Evolutionary conservation across 2,113 vertebrate genomes (phyloP).

Genomic region (Hypanus sabinus): DNA sequence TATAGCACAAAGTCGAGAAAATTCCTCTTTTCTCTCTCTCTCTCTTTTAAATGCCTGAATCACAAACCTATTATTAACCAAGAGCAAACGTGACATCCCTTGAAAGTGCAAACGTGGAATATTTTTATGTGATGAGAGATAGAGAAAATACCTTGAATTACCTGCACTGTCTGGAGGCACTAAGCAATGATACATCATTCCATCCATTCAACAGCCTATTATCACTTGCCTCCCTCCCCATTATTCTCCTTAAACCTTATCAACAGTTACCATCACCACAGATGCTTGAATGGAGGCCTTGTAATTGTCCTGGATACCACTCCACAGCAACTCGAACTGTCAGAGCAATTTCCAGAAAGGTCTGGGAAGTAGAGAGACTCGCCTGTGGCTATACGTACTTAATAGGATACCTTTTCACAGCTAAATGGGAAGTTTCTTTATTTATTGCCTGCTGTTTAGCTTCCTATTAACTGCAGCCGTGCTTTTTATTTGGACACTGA

Average conservation of each 20-base stretch:
- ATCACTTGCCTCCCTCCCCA: conserved; percentile 60
- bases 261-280: conserved; percentile 61
- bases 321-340: conserved; percentile 74
- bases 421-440: conserved; percentile 78
- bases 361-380: conserved; percentile 61
- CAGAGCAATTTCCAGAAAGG: conserved; percentile 71
- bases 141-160: conserved; percentile 70
- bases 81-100: conserved; percentile 65
- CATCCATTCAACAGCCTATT: conserved; percentile 71
- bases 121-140: conserved; percentile 63
- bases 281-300: conserved; percentile 60
- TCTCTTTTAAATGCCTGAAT: neutral
- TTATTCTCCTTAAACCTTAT: conserved; percentile 61
- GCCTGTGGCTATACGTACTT: conserved; percentile 64
- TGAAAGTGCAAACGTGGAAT: conserved; percentile 53
- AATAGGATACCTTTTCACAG: conserved; percentile 70
- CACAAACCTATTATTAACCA: conserved; percentile 52
- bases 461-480: conserved; percentile 65
- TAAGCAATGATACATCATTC: conserved; percentile 72
- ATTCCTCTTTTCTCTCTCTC: neutral
- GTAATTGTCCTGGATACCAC: conserved; percentile 76
- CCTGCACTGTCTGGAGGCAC: conserved; percentile 69
- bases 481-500: conserved; percentile 61
- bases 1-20: neutral
- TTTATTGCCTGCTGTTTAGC: conserved; percentile 71